phyloP scores from a whole-genome alignment of 2,888 invertebrate genomes.

The Bombyx huttoni region DNA sequence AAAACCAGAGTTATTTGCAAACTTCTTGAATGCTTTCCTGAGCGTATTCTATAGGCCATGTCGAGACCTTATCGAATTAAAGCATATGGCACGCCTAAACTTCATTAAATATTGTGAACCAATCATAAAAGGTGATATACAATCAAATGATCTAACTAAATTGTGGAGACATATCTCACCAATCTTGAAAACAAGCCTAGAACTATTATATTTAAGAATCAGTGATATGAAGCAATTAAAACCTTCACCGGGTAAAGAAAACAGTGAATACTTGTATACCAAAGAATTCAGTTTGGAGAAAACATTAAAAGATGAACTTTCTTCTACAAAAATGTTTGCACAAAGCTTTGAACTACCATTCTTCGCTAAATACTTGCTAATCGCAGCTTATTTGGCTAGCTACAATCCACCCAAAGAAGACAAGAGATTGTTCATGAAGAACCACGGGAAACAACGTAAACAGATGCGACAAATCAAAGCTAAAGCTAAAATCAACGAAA shows the following conservation, averaged over 20 bases:
- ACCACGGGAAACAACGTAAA: conserved; percentile 81
- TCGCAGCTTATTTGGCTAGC: conserved; percentile 93
- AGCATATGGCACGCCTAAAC: conserved; percentile 82
- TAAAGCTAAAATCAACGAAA: conserved; percentile 69
- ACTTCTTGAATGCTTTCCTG: conserved; percentile 86
- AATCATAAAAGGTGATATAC: conserved; percentile 76
- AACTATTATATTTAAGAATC: conserved; percentile 83
- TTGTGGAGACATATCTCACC: conserved; percentile 87
- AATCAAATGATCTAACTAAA: conserved; percentile 75
- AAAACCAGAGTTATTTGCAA: conserved; percentile 76
- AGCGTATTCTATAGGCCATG: conserved; percentile 89
- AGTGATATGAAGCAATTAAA: conserved; percentile 33
- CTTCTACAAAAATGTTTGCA: conserved; percentile 69
- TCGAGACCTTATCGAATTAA: conserved; percentile 86
- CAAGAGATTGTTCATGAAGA: conserved; percentile 87
- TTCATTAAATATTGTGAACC: conserved; percentile 87
- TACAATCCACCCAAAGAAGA: conserved; percentile 93
- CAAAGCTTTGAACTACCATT: conserved; percentile 86
- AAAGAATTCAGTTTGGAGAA: conserved; percentile 35
- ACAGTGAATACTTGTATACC: conserved; percentile 19
- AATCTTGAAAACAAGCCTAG: conserved; percentile 80
- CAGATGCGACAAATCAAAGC: conserved; percentile 72
- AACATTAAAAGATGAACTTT: conserved; percentile 51
- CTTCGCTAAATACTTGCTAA: conserved; percentile 90
- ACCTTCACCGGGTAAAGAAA: conserved; percentile 46